Evolutionary conservation across 2,888 invertebrate species (phyloP).

Genomic region (Sinohyriopsis cumingii): DNA sequence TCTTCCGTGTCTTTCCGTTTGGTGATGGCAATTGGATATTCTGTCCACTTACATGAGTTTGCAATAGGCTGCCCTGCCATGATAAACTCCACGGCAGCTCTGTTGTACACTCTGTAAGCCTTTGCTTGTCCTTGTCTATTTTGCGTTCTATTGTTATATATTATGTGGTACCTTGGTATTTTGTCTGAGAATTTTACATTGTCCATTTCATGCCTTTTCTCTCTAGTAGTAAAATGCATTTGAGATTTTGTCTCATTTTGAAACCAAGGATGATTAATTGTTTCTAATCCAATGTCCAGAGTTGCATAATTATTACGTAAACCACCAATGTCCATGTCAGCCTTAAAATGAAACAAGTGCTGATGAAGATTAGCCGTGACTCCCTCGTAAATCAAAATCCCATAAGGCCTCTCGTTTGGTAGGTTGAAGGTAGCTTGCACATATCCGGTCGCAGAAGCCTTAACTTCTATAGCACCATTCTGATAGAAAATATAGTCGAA

Average conservation of each 20-base stretch:
- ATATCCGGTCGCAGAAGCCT: constrained; percentile 56
- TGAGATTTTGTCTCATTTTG: constrained; percentile 30
- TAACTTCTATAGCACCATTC: constrained; percentile 55
- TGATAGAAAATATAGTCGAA: constrained; percentile 61
- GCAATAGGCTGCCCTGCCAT: constrained; percentile 35
- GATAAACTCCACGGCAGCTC: constrained; percentile 40
- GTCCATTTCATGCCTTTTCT: constrained; percentile 38
- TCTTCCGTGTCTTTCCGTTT: constrained; percentile 53
- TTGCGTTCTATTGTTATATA: constrained; percentile 30
- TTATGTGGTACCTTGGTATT: constrained; percentile 26
- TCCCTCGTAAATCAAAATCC: constrained; percentile 38
- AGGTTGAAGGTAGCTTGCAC: constrained; percentile 42
- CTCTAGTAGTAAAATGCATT: constrained; percentile 29
- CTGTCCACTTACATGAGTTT: constrained; percentile 50
- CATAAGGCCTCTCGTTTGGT: constrained; percentile 37
- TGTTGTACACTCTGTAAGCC: constrained; percentile 48
- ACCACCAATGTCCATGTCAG: constrained; percentile 60
- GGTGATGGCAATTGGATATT: constrained; percentile 53
- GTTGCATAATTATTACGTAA: constrained; percentile 44
- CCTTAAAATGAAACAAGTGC: constrained; percentile 58
- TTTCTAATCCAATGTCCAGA: constrained; percentile 31
- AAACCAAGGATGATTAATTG: constrained; percentile 27
- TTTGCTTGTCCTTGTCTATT: constrained; percentile 38
- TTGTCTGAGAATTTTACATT: constrained; percentile 6
- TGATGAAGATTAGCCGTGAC: constrained; percentile 52